Base-by-base conservation (phyloP, 64 coral and sea anemone genomes). In the Porites lutea region DNA sequence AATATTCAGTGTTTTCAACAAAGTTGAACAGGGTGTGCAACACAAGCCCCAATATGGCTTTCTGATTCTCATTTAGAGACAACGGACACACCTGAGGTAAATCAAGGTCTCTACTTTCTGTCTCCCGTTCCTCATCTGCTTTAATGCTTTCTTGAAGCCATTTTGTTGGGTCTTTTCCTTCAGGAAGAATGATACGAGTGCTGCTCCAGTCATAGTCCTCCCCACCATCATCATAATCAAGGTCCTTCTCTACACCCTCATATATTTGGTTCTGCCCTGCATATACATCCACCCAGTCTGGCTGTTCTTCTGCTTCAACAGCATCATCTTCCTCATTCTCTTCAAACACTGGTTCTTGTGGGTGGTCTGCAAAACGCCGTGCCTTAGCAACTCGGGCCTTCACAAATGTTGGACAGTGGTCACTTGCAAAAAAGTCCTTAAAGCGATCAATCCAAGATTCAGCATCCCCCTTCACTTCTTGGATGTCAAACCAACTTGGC, bases 141-240 rank as follows among this genome's bases (percentile, higher is more conserved):
- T 86, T 43, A 18, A 82, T 61, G 23, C 57, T 13, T 52, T 86
- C 83, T 21, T 86, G 59, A 27, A 86, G 58, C 83, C 83, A 86
- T 13, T n/a, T n/a, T n/a, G n/a, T n/a, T n/a, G n/a, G n/a, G n/a
- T n/a, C n/a, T n/a, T n/a, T n/a, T n/a, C n/a, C n/a, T n/a, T 4
- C 13, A 70, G 83, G 64, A 0, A 86, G n/a, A 10, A 15, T 23
- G n/a, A 86, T 18, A 48, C 61, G 19, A 51, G 62, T 70, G 44
- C 43, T 86, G 59, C 83, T 86, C 83, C 63, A 67, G 65, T 86
- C 83, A 86, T 50, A n/a, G 3, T 77, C 5, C 4, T 59, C 79
- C 37, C 79, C 52, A 58, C 61, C 79, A 53, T 78, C 75, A 37
- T 82, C 79, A 58, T 82, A 57, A 18, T 82, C 52, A 14, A 82